Percentiles rank a stretch among this genome's conserved stretches.
Conservation (phyloP, 2,888 invertebrate species). For the Hydriomena furcata region DNA sequence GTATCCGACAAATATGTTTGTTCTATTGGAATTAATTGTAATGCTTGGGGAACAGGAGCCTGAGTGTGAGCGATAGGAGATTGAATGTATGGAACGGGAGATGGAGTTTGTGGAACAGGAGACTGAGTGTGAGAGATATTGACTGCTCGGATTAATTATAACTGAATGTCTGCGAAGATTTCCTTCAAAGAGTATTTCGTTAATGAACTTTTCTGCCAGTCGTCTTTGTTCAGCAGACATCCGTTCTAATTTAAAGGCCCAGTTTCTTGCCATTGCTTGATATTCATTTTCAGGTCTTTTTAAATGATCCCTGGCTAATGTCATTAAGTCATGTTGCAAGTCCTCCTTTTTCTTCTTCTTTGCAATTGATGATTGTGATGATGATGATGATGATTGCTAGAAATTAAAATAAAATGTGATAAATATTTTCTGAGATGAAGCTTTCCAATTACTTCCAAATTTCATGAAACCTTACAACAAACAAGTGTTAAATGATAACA, state of each 20-base stretch:
- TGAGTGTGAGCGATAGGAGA: neutral
- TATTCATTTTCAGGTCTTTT: conserved; percentile 22
- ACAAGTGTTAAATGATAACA: conserved; percentile 10
- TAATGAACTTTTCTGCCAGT: conserved; percentile 28
- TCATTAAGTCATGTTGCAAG: conserved; percentile 18
- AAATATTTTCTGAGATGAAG: conserved; percentile 20
- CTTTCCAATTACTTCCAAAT: conserved; percentile 15
- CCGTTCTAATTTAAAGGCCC: conserved; percentile 26
- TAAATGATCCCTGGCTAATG: conserved; percentile 22
- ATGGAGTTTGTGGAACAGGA: conserved; percentile 15
- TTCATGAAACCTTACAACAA: conserved; percentile 18
- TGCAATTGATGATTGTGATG: conserved; percentile 8
- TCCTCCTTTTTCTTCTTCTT: conserved; percentile 18
- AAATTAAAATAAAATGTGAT: conserved; percentile 13
- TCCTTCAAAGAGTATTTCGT: conserved; percentile 30
- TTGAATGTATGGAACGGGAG: conserved; percentile 7
- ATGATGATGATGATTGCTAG: conserved; percentile 6
- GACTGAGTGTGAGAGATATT: conserved; percentile 13
- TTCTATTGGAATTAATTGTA: conserved; percentile 7
- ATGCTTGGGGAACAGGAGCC: conserved; percentile 15
- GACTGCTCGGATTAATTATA: conserved; percentile 17
- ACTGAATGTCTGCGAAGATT: conserved; percentile 21
- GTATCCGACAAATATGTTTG: conserved; percentile 12
- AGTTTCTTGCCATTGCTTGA: conserved; percentile 26
- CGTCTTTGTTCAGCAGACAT: conserved; percentile 28